These are phyloP conservation scores for Selenia dentaria DNA, from an alignment of 2,888 invertebrate species.

Conservation along the genomic window DNA sequence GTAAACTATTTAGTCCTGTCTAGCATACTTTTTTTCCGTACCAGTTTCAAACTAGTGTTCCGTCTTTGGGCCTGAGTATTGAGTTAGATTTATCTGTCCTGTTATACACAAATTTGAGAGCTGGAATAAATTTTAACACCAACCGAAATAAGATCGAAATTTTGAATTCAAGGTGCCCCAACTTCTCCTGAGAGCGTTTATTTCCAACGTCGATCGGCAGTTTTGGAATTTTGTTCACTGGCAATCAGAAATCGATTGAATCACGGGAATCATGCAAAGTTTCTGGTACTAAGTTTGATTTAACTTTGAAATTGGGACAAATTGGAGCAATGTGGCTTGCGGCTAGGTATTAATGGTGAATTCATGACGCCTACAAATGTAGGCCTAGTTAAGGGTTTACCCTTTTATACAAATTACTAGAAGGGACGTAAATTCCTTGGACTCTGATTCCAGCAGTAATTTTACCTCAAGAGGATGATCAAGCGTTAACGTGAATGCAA, in stretches of 20 bases:
- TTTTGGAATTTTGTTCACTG: conserved; percentile 71
- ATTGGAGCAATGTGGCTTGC: conserved; percentile 75
- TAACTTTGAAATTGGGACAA: conserved; percentile 78
- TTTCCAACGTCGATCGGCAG: conserved; percentile 75
- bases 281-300: conserved; percentile 70
- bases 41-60: too few relatives aligned
- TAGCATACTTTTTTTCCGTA: too few relatives aligned
- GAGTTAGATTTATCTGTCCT: too few relatives aligned
- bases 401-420: conserved; percentile 32
- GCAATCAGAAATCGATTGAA: conserved; percentile 82
- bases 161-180: conserved; percentile 68
- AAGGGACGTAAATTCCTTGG: too few relatives aligned
- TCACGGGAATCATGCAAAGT: conserved; percentile 80
- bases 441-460: too few relatives aligned
- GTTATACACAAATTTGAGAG: too few relatives aligned
- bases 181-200: conserved; percentile 60
- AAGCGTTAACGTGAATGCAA: too few relatives aligned
- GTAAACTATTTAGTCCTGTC: too few relatives aligned
- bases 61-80: too few relatives aligned
- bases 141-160: conserved; percentile 58
- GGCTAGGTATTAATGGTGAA: conserved; percentile 76
- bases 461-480: too few relatives aligned
- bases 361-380: conserved; percentile 64
- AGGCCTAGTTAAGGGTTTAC: conserved; percentile 48
- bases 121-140: too few relatives aligned